Conservation (phyloP, 2,113 vertebrate species). For the Cyanoramphus novaezelandiae region DNA sequence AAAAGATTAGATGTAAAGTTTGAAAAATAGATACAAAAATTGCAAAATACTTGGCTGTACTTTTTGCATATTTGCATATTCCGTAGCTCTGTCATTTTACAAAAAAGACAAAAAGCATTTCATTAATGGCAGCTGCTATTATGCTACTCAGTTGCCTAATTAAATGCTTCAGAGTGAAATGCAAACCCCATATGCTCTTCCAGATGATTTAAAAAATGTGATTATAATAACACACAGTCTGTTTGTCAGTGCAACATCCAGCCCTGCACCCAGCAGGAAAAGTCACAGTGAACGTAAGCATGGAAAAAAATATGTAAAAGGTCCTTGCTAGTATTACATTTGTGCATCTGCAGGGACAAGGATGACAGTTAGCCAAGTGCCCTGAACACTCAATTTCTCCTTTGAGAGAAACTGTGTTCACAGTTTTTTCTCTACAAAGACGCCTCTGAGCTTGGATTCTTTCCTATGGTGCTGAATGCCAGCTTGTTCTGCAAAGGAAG, state of each 20-base stretch:
- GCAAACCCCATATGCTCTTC: constrained; percentile 1
- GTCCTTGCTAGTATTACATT: background rate
- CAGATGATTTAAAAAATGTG: background rate
- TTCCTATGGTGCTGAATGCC: constrained; percentile 47
- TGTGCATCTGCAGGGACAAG: constrained; percentile 11
- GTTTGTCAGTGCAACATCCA: background rate
- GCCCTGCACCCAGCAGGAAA: constrained; percentile 1
- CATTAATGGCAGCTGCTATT: background rate
- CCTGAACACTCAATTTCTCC: constrained; percentile 31
- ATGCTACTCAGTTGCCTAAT: background rate
- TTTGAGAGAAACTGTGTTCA: constrained; percentile 51
- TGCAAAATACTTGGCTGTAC: background rate
- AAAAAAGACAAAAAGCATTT: background rate
- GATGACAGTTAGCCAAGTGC: constrained; percentile 6
- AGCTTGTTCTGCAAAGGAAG: constrained; percentile 45
- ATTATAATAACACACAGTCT: background rate
- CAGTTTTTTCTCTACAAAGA: constrained; percentile 63
- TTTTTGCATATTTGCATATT: background rate
- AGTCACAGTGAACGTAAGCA: constrained; percentile 15
- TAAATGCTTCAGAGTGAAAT: background rate
- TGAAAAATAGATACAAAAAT: background rate
- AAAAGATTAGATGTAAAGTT: background rate
- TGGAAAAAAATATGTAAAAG: constrained; percentile 27
- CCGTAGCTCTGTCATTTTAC: background rate
- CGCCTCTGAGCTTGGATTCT: constrained; percentile 66